These are phyloP conservation scores for Silurus meridionalis DNA, from an alignment of 2,113 vertebrate genomes.

Conservation along the genomic window DNA sequence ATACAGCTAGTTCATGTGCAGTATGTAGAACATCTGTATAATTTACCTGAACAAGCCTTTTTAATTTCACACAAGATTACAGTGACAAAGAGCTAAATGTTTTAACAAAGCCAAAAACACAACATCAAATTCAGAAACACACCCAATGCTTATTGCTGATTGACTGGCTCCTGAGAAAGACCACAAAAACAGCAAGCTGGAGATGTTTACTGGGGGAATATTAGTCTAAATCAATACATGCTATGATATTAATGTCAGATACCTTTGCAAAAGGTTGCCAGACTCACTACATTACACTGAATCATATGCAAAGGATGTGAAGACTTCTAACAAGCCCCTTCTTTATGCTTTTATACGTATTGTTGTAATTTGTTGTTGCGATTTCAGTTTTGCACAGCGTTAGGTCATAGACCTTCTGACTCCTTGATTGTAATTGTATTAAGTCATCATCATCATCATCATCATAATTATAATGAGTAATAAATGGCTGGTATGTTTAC, in stretches of 20 bases:
- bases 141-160: background rate
- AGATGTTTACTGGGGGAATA: background rate
- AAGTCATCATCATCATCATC: slow-evolving; percentile 17
- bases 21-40: background rate
- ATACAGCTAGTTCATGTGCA: background rate
- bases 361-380: background rate
- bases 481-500: background rate
- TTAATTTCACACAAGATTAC: background rate
- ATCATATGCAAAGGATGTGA: background rate
- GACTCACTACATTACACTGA: background rate
- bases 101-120: background rate
- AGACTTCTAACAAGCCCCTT: background rate
- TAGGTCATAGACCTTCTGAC: background rate
- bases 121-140: background rate
- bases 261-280: background rate
- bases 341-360: background rate
- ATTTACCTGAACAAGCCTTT: background rate
- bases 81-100: background rate
- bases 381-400: background rate
- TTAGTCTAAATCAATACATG: background rate
- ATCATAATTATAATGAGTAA: slow-evolving; percentile 6
- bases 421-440: slow-evolving; percentile 13
- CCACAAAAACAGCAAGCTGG: background rate
- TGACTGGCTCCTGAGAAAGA: background rate
- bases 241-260: background rate